phyloP scores from a whole-genome alignment of 1,140 invertebrate species.

The Leptestheria dahalacensis region DNA sequence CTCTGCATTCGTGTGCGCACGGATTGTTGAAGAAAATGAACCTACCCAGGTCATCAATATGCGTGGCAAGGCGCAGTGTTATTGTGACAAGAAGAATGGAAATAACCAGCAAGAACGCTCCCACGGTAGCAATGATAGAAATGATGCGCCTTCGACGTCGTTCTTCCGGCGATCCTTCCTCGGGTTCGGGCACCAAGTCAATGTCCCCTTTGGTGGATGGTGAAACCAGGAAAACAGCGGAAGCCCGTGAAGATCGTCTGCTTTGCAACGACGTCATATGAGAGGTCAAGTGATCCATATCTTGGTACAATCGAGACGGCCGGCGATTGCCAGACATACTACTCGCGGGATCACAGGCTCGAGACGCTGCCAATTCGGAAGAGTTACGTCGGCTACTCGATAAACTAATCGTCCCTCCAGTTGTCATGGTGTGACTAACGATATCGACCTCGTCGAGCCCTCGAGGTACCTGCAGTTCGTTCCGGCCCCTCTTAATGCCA shows the following conservation, averaged over 20 bases:
- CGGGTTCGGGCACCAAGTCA: slow-evolving; percentile 11
- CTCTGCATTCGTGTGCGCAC: too few relatives aligned
- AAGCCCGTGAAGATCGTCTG: slow-evolving; percentile 1
- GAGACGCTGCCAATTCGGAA: background rate
- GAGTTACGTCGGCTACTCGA: background rate
- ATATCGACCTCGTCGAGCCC: background rate
- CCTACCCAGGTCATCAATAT: slow-evolving; percentile 15
- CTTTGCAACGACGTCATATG: background rate
- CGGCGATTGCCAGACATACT: background rate
- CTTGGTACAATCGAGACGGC: background rate
- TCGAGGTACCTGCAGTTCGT: background rate
- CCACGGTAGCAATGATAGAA: slow-evolving; percentile 14
- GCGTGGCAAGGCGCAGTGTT: slow-evolving; percentile 11
- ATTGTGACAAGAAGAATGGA: slow-evolving; percentile 14
- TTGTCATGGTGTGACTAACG: slow-evolving; percentile 3
- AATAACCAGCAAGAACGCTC: slow-evolving; percentile 13
- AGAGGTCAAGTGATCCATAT: background rate
- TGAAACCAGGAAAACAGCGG: slow-evolving; percentile 11
- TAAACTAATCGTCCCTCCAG: background rate
- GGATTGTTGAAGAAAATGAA: too few relatives aligned
- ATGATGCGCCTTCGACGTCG: slow-evolving; percentile 7
- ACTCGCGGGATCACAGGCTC: background rate
- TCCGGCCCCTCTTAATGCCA: background rate
- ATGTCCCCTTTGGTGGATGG: slow-evolving; percentile 1
- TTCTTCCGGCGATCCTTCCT: slow-evolving; percentile 14